Base-by-base conservation (phyloP, 2,113 vertebrate species). In the Phaethon lepturus region DNA sequence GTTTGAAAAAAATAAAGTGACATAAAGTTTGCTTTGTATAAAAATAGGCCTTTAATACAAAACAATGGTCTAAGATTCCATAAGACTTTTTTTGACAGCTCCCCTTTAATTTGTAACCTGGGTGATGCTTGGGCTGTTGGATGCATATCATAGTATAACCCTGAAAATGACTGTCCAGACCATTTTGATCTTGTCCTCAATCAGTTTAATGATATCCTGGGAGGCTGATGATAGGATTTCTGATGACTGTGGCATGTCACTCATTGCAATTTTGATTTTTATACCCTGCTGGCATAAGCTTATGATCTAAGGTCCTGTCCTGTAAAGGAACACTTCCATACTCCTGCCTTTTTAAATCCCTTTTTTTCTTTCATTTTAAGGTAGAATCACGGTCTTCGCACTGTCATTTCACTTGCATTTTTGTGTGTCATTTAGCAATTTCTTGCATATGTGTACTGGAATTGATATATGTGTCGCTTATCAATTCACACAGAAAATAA, bases 191-290 rank as follows among this genome's bases (percentile, higher is more conserved):
- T 77, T 92, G 12, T 86, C 40, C 52, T 88, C 29, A 44, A 44
- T 77, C 56, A 71, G 44, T 88, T 81, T 95, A 88, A 92, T 81
- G 67, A 78, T 84, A 77, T 96, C 59, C 82, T 75, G 60, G 38
- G 86, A 90, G 90, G 35, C n/a, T 72, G 49, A 56, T 72, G 40
- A 33, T 71, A 18, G 33, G 55, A 80, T 91, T 81, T 95, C 23
- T 74, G 86, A 52, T 31, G 9, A 47, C 56, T 68, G 42, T 59
- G 56, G 24, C n/a, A 67, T 71, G 56, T 80, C 26, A 38, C 4
- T 77, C 31, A 20, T 52, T 60, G 56, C 29, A 59, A 14, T 91
- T 92, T 89, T 94, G 47, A 87, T 64, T 81, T 93, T 89, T 84
- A 35, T 95, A 78, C 18, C 35, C 49, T 78, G 35, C 23, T 92